Conservation (phyloP, 2,888 invertebrate genomes). For the Coelinius sp. region DNA sequence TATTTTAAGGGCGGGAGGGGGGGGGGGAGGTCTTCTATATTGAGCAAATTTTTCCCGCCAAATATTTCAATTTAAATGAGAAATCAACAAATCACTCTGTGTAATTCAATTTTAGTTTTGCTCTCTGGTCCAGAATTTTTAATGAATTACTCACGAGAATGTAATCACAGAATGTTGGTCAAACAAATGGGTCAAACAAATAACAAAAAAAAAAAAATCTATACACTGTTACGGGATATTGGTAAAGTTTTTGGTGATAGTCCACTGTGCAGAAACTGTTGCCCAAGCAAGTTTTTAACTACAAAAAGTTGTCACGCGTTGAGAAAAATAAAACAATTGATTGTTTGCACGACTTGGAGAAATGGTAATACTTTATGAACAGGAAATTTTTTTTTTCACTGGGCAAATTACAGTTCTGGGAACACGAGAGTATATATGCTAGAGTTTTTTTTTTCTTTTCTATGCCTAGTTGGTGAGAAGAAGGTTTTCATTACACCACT, state of each 20-base stretch:
- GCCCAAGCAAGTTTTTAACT: not conserved
- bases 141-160: not conserved
- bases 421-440: not conserved
- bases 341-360: conserved; percentile 1
- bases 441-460: not conserved
- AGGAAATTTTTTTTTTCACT: not conserved
- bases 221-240: not conserved
- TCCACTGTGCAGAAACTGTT: not conserved
- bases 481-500: not conserved
- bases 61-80: not conserved
- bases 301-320: not conserved
- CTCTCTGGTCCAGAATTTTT: not conserved
- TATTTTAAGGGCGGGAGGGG: too few species aligned
- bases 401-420: not conserved
- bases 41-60: not conserved
- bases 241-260: conserved; percentile 9
- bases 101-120: not conserved
- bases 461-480: too few species aligned
- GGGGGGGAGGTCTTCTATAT: too few species aligned
- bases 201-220: not conserved
- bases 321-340: not conserved
- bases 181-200: not conserved
- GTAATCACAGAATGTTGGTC: conserved; percentile 20
- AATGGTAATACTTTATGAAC: not conserved
- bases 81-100: not conserved